Percentiles rank a stretch among this genome's conserved stretches.
Evolutionary conservation across 2,888 invertebrate species (phyloP).

Genomic region (Rambutsinella grinnellia): DNA sequence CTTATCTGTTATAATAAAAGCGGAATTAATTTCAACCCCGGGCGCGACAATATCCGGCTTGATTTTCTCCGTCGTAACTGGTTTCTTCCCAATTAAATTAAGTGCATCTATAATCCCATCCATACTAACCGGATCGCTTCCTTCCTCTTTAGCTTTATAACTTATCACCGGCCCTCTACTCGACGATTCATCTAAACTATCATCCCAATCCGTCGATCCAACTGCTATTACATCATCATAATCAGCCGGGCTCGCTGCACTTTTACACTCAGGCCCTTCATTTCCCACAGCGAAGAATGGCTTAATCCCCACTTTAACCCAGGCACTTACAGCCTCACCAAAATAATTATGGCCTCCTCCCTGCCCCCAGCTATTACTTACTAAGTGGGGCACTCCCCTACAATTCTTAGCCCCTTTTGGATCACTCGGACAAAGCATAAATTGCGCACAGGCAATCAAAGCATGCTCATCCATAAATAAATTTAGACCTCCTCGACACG

Average conservation of each 20-base stretch:
- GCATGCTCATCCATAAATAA: neutral
- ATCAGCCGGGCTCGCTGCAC: conserved; percentile 36
- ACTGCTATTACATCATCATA: conserved; percentile 29
- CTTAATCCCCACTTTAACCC: conserved; percentile 24
- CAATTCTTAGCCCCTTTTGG: neutral
- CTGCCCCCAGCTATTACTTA: neutral
- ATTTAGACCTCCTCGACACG: neutral
- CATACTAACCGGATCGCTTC: neutral
- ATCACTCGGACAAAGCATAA: neutral
- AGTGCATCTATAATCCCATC: neutral
- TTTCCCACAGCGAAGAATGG: conserved; percentile 55
- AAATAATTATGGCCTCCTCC: neutral
- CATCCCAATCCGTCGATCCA: conserved; percentile 36
- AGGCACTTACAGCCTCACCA: conserved; percentile 8
- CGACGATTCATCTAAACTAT: conserved; percentile 23
- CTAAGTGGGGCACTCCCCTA: neutral
- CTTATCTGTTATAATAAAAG: conserved; percentile 12
- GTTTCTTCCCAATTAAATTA: neutral
- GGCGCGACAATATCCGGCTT: conserved; percentile 43
- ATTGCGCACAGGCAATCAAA: neutral
- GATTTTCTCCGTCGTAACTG: neutral
- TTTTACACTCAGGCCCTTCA: conserved; percentile 34
- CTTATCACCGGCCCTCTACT: conserved; percentile 32
- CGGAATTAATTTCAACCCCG: conserved; percentile 24
- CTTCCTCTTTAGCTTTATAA: no score